Percentiles rank a stretch among this genome's conserved stretches.
Evolutionary conservation across 2,113 vertebrate species (phyloP).

Genomic region (Pungitius pungitius): DNA sequence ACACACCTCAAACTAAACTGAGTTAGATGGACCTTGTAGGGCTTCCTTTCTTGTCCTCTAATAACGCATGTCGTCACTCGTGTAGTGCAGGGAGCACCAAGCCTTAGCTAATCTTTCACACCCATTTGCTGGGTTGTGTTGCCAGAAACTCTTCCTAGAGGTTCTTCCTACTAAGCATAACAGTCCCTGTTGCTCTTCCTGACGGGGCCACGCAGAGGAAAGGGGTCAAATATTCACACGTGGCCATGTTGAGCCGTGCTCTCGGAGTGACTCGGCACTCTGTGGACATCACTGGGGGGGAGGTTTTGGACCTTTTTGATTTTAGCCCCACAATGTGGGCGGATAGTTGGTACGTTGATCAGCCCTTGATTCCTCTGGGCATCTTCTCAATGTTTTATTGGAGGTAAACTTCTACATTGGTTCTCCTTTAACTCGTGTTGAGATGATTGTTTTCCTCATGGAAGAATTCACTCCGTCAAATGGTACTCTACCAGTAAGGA

Average conservation of each 20-base stretch:
- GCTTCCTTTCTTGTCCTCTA: too few relatives aligned
- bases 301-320: constrained; percentile 55
- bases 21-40: too few relatives aligned
- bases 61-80: too few relatives aligned
- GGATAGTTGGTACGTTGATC: constrained; percentile 53
- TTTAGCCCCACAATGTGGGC: constrained; percentile 31
- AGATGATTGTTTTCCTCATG: neutral
- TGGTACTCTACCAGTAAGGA: neutral
- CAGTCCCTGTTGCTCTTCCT: constrained; percentile 11
- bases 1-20: constrained; percentile 3
- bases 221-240: constrained; percentile 26
- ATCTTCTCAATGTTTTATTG: constrained; percentile 18
- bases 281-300: constrained; percentile 7
- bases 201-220: neutral
- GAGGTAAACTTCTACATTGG: constrained; percentile 10
- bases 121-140: neutral
- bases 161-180: constrained; percentile 12
- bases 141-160: neutral
- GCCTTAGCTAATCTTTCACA: too few relatives aligned
- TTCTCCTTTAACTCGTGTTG: constrained; percentile 9
- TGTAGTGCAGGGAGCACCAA: too few relatives aligned
- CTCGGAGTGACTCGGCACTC: constrained; percentile 29
- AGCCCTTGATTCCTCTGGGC: constrained; percentile 43
- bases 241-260: constrained; percentile 13
- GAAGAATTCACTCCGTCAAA: neutral